Evolutionary conservation across 2,113 vertebrate genomes (phyloP).

Genomic region (Nansenia antarctica): DNA sequence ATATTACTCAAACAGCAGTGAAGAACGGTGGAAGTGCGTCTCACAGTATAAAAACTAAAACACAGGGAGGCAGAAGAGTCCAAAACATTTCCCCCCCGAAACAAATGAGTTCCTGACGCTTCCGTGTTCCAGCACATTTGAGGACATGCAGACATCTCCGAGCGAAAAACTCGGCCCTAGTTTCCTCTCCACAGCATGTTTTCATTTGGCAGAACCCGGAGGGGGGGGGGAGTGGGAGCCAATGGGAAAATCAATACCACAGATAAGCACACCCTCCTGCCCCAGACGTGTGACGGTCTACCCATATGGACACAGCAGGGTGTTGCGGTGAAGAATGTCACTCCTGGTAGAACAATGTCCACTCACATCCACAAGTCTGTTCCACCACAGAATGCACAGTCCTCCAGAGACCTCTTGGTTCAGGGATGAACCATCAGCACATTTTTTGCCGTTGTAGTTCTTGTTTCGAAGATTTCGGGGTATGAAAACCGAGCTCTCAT

Average conservation of each 20-base stretch:
- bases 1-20: neutral
- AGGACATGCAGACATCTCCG: conserved; percentile 43
- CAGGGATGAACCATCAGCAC: neutral
- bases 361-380: conserved; percentile 17
- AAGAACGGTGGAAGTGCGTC: no score
- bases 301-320: conserved; percentile 65
- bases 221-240: conserved; percentile 64
- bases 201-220: conserved; percentile 70
- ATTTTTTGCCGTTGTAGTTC: neutral
- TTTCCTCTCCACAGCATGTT: conserved; percentile 71
- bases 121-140: conserved; percentile 25
- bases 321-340: conserved; percentile 51
- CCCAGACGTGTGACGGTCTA: conserved; percentile 60
- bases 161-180: conserved; percentile 43
- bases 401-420: neutral
- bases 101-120: conserved; percentile 10
- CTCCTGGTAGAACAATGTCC: conserved; percentile 25
- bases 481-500: neutral
- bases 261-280: conserved; percentile 68
- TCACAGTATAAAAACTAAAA: neutral
- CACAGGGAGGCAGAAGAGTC: neutral
- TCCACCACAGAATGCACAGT: no score
- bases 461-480: no score
- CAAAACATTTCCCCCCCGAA: conserved; percentile 1
- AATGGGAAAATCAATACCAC: conserved; percentile 73